These are phyloP conservation scores for Lepus timidus DNA, from an alignment of 2,113 vertebrate genomes.

Conservation along the genomic window DNA sequence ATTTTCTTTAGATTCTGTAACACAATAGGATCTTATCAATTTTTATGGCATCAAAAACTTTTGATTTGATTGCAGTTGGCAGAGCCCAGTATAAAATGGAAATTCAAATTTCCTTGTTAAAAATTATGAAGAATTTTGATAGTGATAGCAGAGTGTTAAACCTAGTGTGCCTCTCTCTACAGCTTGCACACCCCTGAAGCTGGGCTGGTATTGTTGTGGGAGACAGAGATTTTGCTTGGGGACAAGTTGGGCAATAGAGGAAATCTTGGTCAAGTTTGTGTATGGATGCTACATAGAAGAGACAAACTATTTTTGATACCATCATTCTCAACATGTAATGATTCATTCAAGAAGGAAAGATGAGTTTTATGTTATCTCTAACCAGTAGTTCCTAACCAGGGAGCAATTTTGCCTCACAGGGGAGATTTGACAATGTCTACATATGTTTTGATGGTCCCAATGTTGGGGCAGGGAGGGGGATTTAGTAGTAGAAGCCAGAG, in stretches of 20 bases:
- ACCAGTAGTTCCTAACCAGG: neutral
- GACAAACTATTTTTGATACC: neutral
- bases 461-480: neutral
- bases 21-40: neutral
- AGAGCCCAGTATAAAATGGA: neutral
- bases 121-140: neutral
- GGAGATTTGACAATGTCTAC: neutral
- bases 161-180: neutral
- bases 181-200: neutral
- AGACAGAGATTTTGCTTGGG: neutral
- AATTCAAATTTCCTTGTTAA: neutral
- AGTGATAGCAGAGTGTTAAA: neutral
- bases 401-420: neutral
- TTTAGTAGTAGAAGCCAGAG: neutral
- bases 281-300: neutral
- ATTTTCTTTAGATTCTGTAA: neutral
- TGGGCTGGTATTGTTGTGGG: no score
- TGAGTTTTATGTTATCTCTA: neutral
- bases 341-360: conserved; percentile 2
- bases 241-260: neutral
- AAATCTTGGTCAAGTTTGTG: neutral
- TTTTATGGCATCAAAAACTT: neutral
- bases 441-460: neutral
- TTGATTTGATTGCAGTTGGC: neutral
- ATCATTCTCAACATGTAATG: neutral